phyloP scores from a whole-genome alignment of 2,888 invertebrate genomes.

The Ichneumon xanthorius region DNA sequence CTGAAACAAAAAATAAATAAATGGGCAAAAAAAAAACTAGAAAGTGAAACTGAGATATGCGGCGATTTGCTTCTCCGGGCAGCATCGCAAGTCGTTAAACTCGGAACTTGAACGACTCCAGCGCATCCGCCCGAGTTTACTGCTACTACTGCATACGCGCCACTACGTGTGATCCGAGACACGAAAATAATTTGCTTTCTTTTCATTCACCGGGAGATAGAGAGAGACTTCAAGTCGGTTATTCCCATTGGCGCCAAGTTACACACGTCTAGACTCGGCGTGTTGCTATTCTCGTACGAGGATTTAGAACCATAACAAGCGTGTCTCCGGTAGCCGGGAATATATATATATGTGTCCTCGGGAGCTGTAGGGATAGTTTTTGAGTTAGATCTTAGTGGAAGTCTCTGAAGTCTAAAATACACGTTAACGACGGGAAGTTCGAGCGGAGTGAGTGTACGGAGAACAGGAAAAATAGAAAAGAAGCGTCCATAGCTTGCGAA shows the following conservation, averaged over 20 bases:
- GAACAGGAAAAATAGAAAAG: not conserved
- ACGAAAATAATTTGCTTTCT: slow-evolving; percentile 65
- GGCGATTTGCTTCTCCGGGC: not conserved
- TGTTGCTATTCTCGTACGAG: slow-evolving; percentile 76
- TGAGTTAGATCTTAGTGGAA: not conserved
- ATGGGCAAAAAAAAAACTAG: slow-evolving; percentile 11
- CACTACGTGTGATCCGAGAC: slow-evolving; percentile 35
- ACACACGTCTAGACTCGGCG: slow-evolving; percentile 77
- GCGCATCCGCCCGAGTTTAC: slow-evolving; percentile 22
- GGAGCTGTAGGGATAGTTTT: not conserved
- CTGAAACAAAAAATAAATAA: not conserved
- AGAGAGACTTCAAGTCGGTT: slow-evolving; percentile 57
- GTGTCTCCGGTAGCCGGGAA: slow-evolving; percentile 36
- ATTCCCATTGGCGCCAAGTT: slow-evolving; percentile 79
- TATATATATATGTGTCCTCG: slow-evolving; percentile 24
- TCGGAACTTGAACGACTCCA: slow-evolving; percentile 20
- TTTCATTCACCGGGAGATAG: slow-evolving; percentile 47
- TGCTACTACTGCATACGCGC: not conserved
- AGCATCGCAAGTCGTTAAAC: slow-evolving; percentile 50
- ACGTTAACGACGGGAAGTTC: not conserved
- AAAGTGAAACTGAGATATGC: slow-evolving; percentile 37
- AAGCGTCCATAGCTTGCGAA: too few relatives aligned
- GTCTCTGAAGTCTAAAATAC: slow-evolving; percentile 18
- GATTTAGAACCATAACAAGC: slow-evolving; percentile 77
- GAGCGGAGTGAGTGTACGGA: not conserved